These are phyloP conservation scores for Strigamia maritima DNA, from an alignment of 2,888 invertebrate genomes.

Conservation along the genomic window DNA sequence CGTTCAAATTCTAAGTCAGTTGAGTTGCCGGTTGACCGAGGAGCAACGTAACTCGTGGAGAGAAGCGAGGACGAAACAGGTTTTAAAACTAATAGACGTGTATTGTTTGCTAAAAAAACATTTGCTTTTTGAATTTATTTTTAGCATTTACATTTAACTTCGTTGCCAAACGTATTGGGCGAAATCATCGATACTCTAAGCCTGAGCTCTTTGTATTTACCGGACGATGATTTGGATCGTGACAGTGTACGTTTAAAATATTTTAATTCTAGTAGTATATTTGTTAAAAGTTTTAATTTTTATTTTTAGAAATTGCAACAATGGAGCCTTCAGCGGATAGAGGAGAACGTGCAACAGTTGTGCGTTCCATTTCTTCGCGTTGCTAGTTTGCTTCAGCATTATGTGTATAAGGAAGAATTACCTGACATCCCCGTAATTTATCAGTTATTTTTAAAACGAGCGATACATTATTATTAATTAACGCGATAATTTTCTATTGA, in stretches of 20 bases:
- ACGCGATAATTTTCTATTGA: background rate
- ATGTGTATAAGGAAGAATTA: slow-evolving; percentile 64
- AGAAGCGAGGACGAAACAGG: slow-evolving; percentile 45
- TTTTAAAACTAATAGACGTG: background rate
- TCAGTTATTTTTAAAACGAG: background rate
- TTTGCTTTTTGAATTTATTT: background rate
- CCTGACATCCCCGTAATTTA: slow-evolving; percentile 44
- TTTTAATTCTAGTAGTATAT: background rate
- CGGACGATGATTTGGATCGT: slow-evolving; percentile 54
- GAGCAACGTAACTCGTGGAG: slow-evolving; percentile 51
- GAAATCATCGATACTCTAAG: slow-evolving; percentile 57
- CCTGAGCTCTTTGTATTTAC: slow-evolving; percentile 62
- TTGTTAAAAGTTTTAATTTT: background rate
- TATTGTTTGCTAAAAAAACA: no score
- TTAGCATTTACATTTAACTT: slow-evolving; percentile 27
- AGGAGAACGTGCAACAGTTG: slow-evolving; percentile 66
- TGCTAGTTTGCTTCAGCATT: slow-evolving; percentile 75
- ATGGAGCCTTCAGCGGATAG: slow-evolving; percentile 48
- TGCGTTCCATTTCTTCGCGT: slow-evolving; percentile 81
- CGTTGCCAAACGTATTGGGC: slow-evolving; percentile 46
- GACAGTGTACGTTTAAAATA: background rate
- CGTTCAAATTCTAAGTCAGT: slow-evolving; percentile 80
- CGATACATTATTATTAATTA: background rate
- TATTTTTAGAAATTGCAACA: slow-evolving; percentile 1
- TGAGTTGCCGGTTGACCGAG: slow-evolving; percentile 54